Base-by-base conservation (phyloP, 2,113 vertebrate species). In the Pyxicephalus adspersus region DNA sequence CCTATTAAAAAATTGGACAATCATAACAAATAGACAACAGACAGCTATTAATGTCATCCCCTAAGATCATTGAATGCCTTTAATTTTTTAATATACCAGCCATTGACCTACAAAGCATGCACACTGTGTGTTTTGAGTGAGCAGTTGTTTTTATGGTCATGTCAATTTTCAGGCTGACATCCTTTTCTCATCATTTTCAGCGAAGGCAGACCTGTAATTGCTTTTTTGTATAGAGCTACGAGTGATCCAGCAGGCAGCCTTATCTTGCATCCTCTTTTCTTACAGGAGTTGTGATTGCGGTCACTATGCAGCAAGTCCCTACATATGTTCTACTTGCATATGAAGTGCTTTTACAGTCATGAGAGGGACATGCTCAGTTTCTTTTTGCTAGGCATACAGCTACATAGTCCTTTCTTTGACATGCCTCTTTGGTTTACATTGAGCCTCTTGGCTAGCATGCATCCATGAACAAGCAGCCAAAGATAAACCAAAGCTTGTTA, bases 401-500 rank as follows among this genome's bases (percentile, higher is more conserved):
- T 52, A 70, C 55, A 60, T 74, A 60, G 71, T 74, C 54, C 54
- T 74, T 58, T 57, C 19, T 31, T 55, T 77, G 64, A 66, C 38
- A 77, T 63, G 11, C 64, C 51, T 18, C 13, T n/a, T 57, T 51
- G 20, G 5, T 77, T n/a, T 25, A 34, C 61, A 64, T 64, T 54
- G 50, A 34, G 76, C 18, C 29, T 23, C 28, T 23, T 54, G 76
- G 51, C n/a, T 23, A 65, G 9, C 63, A 65, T 57, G 76, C 64
- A 34, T 65, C 60, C 22, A 16, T 67, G 20, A 77, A 66, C 64
- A 77, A 23, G 28, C 54, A 60, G 29, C 19, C 76, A 52, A 22
- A 76, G 38, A 15, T 0, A 65, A 52, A 4, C 19, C 25, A 65
- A 52, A 20, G 17, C 13, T 20, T 29, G 23, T 77, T 77, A 77